phyloP scores from a whole-genome alignment of 2,888 invertebrate genomes.

The Mactromeris polynyma region DNA sequence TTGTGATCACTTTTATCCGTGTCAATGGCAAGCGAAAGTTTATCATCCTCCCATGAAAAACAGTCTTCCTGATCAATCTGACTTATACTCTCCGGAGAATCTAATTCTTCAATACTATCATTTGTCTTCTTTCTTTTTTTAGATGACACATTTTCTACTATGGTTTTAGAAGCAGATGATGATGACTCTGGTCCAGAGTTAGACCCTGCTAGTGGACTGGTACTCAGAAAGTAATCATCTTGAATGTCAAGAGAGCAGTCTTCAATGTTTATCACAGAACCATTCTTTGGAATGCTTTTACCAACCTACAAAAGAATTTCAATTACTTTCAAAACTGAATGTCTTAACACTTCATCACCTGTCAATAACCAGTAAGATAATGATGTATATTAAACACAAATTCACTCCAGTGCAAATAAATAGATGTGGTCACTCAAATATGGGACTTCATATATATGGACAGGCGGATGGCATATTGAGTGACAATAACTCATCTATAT shows the following conservation, averaged over 20 bases:
- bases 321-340: neutral
- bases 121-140: slow-evolving; percentile 3
- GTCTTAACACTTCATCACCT: neutral
- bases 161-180: neutral
- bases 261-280: slow-evolving; percentile 76
- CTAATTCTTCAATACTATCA: slow-evolving; percentile 79
- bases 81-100: slow-evolving; percentile 83
- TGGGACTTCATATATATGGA: too few species aligned
- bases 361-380: neutral
- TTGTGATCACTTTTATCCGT: slow-evolving; percentile 53
- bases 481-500: too few species aligned
- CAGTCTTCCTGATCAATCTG: slow-evolving; percentile 84
- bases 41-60: slow-evolving; percentile 85
- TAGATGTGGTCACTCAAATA: too few species aligned
- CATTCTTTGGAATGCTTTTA: slow-evolving; percentile 71
- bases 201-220: slow-evolving; percentile 24
- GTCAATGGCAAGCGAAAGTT: slow-evolving; percentile 80
- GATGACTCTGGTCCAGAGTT: neutral
- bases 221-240: slow-evolving; percentile 61
- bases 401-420: too few species aligned
- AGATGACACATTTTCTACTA: neutral
- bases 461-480: too few species aligned
- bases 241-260: slow-evolving; percentile 63
- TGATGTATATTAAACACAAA: too few species aligned
- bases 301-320: slow-evolving; percentile 62